Conservation (phyloP, 2,113 vertebrate species). For the Stercorarius parasiticus region DNA sequence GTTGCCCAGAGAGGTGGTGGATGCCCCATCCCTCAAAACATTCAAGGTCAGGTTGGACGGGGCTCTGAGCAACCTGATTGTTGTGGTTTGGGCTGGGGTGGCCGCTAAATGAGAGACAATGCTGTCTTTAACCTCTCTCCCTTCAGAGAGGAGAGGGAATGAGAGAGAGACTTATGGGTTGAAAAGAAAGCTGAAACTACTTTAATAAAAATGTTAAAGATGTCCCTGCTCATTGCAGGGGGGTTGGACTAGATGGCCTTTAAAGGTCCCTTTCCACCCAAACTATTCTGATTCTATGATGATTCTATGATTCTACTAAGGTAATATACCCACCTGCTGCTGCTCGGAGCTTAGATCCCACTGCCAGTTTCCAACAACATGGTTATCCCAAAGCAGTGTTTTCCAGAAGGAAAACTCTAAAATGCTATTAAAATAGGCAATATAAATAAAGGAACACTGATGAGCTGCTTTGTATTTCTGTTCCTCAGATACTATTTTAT, state of each 20-base stretch:
- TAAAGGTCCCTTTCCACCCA: neutral
- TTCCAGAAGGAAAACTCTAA: neutral
- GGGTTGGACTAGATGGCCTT: neutral
- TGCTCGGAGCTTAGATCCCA: neutral
- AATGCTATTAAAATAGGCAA: neutral
- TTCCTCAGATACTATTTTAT: conserved; percentile 13
- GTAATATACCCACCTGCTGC: neutral
- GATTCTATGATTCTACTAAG: neutral
- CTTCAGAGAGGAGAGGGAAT: neutral
- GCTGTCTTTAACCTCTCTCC: neutral
- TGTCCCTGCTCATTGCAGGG: neutral
- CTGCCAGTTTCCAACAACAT: neutral
- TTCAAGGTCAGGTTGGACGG: neutral
- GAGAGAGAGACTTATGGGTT: neutral
- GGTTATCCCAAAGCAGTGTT: neutral
- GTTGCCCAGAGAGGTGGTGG: neutral
- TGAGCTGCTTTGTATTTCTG: conserved; percentile 8
- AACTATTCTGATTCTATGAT: neutral
- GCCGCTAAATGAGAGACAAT: neutral
- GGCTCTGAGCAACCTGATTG: neutral
- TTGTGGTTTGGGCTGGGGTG: neutral
- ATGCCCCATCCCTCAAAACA: neutral
- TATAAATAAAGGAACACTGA: neutral
- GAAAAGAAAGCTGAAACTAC: neutral
- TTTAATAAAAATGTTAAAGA: neutral